phyloP scores from a whole-genome alignment of 2,888 invertebrate genomes.

The Pachliopta kotzebuea region DNA sequence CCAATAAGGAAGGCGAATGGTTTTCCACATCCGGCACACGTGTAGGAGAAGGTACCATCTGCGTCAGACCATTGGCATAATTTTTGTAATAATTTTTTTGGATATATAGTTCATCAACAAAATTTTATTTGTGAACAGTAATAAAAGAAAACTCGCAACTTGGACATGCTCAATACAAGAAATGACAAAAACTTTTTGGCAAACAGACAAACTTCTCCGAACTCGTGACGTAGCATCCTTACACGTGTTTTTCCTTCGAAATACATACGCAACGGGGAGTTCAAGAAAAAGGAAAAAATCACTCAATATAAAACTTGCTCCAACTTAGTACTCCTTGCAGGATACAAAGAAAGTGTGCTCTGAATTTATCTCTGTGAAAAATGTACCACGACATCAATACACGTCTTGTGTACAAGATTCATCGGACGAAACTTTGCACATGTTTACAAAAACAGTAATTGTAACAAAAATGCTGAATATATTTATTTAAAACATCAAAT shows the following conservation, averaged over 20 bases:
- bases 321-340: constrained; percentile 1
- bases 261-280: constrained; percentile 3
- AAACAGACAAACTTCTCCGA: constrained; percentile 11
- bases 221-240: constrained; percentile 11
- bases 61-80: too few species aligned
- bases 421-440: too few species aligned
- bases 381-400: not conserved
- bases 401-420: too few species aligned
- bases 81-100: too few species aligned
- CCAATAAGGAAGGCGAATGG: too few species aligned
- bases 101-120: too few species aligned
- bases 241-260: not conserved
- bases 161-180: not conserved
- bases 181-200: not conserved
- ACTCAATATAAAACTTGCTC: constrained; percentile 3
- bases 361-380: not conserved
- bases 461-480: too few species aligned
- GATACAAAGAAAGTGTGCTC: not conserved
- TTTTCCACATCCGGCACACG: too few species aligned
- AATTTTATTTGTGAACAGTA: not conserved
- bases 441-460: too few species aligned
- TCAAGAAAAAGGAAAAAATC: constrained; percentile 1
- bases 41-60: too few species aligned
- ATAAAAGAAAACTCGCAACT: not conserved
- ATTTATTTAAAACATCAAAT: too few species aligned